Percentiles rank a stretch among this genome's conserved stretches.
Evolutionary conservation across 2,888 invertebrate species (phyloP).

Genomic region (Coelogynopora nodosa): DNA sequence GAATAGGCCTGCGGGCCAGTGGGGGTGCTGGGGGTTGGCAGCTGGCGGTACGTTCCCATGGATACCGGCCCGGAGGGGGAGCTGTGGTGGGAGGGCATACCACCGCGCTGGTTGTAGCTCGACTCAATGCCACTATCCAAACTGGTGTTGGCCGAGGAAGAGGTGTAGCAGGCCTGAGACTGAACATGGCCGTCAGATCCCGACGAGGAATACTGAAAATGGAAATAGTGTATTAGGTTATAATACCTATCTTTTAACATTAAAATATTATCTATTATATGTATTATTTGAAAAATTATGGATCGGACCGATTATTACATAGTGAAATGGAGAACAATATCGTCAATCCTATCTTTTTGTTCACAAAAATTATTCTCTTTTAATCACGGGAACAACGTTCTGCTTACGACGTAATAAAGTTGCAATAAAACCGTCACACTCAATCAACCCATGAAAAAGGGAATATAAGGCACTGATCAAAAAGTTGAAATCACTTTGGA

Average conservation of each 20-base stretch:
- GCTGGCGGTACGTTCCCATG: not conserved
- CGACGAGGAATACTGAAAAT: not conserved
- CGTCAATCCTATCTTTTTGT: no score
- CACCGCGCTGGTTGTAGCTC: not conserved
- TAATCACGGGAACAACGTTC: no score
- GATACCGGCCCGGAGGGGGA: not conserved
- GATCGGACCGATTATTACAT: no score
- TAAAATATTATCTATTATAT: no score
- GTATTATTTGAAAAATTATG: no score
- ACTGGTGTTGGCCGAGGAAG: not conserved
- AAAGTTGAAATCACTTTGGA: no score
- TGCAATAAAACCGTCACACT: not conserved
- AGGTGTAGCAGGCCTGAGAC: not conserved
- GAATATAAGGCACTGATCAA: no score
- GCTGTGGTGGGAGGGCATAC: slow-evolving; percentile 2
- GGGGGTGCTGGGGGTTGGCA: not conserved
- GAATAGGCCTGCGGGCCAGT: not conserved
- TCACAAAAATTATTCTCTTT: no score
- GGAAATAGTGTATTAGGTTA: no score
- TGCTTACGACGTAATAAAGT: not conserved
- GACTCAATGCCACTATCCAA: not conserved
- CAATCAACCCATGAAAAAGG: no score
- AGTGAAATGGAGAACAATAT: no score
- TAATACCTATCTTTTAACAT: no score
- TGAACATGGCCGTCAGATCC: not conserved